Conservation (phyloP, 37 sponge, comb jelly and placozoan species). For the Aplysina aerophoba region DNA sequence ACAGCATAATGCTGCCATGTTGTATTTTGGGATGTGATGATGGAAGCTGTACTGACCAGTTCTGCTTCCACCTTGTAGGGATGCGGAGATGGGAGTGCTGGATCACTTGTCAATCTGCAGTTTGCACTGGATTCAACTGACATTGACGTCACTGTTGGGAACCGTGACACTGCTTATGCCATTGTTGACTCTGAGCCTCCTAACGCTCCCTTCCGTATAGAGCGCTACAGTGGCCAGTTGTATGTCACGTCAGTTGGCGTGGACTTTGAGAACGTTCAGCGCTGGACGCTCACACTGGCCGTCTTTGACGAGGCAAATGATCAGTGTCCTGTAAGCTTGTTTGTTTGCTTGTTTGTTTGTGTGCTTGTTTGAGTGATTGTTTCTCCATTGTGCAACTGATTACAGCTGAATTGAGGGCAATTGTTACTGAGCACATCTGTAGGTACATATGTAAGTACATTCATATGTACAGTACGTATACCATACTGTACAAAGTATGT, state of each 20-base stretch:
- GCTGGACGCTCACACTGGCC: neutral
- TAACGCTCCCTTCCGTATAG: conserved; percentile 11
- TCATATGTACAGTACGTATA: no score
- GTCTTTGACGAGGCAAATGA: conserved; percentile 8
- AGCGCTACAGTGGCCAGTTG: conserved; percentile 17
- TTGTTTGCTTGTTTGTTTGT: neutral
- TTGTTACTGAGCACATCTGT: no score
- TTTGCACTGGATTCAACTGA: neutral
- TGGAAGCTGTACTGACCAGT: no score
- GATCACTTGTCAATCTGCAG: neutral
- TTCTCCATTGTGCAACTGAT: neutral
- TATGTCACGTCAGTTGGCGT: conserved; percentile 6
- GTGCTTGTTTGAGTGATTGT: conserved; percentile 21
- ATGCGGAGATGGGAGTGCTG: neutral
- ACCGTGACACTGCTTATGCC: conserved; percentile 7
- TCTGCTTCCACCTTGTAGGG: neutral
- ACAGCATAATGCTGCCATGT: no score
- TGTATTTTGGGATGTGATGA: no score
- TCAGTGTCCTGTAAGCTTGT: neutral
- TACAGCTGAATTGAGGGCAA: neutral
- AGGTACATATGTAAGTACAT: no score
- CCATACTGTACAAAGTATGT: no score
- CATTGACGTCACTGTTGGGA: conserved; percentile 3
- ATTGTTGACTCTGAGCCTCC: conserved; percentile 29
- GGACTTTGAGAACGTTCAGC: conserved; percentile 9